These are phyloP conservation scores for Synanthedon formicaeformis DNA, from an alignment of 2,888 invertebrate species.

Conservation along the genomic window DNA sequence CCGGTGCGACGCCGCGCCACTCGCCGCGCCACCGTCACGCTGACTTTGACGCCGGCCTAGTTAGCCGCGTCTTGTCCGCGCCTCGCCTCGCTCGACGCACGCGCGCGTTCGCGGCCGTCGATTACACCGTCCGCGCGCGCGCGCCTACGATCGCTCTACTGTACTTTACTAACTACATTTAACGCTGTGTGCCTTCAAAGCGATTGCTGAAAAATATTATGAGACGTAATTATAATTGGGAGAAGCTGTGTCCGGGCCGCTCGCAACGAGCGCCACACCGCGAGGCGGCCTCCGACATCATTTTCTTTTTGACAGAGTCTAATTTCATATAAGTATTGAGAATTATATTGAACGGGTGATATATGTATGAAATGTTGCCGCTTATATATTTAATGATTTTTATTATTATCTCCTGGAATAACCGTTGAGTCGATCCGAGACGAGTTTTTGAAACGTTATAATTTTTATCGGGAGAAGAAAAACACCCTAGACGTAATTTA, in stretches of 20 bases:
- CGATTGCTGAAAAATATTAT: conserved; percentile 77
- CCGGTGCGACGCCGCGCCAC: conserved; percentile 91
- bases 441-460: conserved; percentile 65
- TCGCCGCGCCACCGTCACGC: conserved; percentile 89
- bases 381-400: conserved; percentile 65
- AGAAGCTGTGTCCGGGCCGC: conserved; percentile 56
- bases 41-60: conserved; percentile 93
- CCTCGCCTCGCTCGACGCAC: conserved; percentile 21
- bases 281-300: conserved; percentile 47
- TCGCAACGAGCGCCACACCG: conserved; percentile 49
- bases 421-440: conserved; percentile 66
- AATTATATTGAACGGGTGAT: conserved; percentile 70
- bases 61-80: conserved; percentile 18
- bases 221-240: conserved; percentile 62
- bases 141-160: conserved; percentile 55
- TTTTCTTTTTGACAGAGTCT: conserved; percentile 52
- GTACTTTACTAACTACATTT: conserved; percentile 71
- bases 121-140: conserved; percentile 45
- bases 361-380: conserved; percentile 71
- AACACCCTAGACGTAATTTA: conserved; percentile 65
- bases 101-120: conserved; percentile 37
- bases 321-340: conserved; percentile 63
- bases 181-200: conserved; percentile 86
- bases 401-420: conserved; percentile 63
- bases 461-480: conserved; percentile 69